Conservation (phyloP, 2,888 invertebrate species). For the Oscheius myriophilus region DNA sequence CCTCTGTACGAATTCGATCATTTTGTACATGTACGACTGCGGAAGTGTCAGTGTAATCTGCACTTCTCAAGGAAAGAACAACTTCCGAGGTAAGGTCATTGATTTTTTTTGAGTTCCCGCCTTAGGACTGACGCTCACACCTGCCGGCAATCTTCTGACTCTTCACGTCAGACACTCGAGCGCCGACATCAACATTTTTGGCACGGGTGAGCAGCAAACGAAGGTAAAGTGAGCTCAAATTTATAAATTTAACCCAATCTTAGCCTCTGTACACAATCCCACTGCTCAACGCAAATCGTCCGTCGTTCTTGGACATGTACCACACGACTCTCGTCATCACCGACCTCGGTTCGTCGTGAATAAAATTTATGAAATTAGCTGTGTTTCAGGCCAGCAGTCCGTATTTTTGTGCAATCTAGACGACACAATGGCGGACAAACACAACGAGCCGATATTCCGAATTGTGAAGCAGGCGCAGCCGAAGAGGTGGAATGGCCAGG, state of each 20-base stretch:
- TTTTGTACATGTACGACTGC: conserved; percentile 4
- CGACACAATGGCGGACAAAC: neutral
- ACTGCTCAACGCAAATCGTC: neutral
- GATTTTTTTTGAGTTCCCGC: neutral
- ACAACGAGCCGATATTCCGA: too few species aligned
- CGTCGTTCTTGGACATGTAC: conserved; percentile 25
- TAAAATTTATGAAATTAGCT: too few species aligned
- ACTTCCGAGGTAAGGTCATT: conserved; percentile 6
- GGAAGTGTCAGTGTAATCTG: neutral
- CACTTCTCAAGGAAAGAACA: neutral
- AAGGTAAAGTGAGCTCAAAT: neutral
- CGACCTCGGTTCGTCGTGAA: conserved; percentile 15
- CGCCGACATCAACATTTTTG: conserved; percentile 1
- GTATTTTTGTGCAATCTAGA: neutral
- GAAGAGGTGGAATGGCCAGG: too few species aligned
- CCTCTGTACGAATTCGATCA: conserved; percentile 30
- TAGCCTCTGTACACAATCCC: neutral
- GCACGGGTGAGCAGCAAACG: neutral
- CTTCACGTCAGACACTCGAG: neutral
- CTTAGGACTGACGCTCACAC: conserved; percentile 17
- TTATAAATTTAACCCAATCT: neutral
- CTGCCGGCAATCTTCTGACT: conserved; percentile 19
- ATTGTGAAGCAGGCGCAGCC: too few species aligned
- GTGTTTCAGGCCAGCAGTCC: neutral
- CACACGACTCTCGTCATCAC: conserved; percentile 21